Conservation (phyloP, 2,113 vertebrate genomes). For the Motacilla alba region DNA sequence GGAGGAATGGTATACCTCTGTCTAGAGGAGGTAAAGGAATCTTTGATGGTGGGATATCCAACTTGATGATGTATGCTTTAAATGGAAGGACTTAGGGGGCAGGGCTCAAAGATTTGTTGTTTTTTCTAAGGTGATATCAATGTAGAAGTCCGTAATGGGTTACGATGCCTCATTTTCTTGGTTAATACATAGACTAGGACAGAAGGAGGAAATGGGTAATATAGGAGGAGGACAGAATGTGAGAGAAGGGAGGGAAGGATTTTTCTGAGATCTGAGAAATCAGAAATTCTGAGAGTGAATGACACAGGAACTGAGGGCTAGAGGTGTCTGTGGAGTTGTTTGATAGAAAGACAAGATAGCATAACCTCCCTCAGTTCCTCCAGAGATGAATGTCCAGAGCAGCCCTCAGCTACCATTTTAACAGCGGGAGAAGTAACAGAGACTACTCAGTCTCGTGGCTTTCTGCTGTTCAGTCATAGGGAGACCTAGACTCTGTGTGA, state of each 20-base stretch:
- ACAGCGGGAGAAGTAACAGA: neutral
- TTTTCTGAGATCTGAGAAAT: neutral
- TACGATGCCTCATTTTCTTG: neutral
- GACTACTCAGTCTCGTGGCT: neutral
- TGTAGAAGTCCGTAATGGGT: neutral
- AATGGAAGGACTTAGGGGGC: neutral
- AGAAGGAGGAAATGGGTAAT: neutral
- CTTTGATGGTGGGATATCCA: neutral
- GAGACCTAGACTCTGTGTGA: neutral
- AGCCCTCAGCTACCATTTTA: neutral
- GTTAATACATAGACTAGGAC: neutral
- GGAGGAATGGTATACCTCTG: neutral
- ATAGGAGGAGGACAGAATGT: neutral
- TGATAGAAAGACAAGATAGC: neutral
- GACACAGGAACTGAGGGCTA: neutral
- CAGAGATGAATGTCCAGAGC: neutral
- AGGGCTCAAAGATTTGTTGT: neutral
- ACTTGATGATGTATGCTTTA: neutral
- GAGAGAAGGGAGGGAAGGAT: neutral
- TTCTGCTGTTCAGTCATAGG: neutral
- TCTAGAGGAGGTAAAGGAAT: neutral
- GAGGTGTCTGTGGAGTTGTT: neutral
- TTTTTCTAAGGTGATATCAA: neutral
- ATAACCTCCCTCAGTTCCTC: neutral
- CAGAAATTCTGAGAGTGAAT: neutral